A percentile compares a stretch with the other conserved stretches of the same genome.
Evolutionary conservation across 2,113 vertebrate species (phyloP).

Genomic region (Trachemys scripta): DNA sequence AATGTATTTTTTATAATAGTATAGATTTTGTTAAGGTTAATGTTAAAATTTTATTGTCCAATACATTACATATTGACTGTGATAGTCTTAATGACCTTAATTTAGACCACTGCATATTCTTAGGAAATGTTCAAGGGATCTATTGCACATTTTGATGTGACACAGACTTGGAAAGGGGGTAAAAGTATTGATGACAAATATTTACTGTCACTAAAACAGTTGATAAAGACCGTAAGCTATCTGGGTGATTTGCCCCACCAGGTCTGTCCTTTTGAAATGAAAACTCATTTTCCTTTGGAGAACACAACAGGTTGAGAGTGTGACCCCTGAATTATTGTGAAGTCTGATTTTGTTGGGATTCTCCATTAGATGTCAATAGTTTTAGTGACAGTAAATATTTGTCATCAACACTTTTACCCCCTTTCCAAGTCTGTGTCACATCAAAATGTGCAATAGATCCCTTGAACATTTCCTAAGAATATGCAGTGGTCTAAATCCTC

Average conservation of each 20-base stretch:
- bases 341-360: background rate
- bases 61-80: background rate
- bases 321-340: background rate
- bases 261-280: background rate
- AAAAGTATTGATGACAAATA: too few species aligned
- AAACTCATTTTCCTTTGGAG: background rate
- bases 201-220: too few species aligned
- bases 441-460: background rate
- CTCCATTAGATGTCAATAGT: background rate
- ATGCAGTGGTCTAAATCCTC: background rate
- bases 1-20: constrained; percentile 7
- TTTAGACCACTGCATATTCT: too few species aligned
- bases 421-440: background rate
- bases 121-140: too few species aligned
- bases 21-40: background rate
- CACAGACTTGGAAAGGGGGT: too few species aligned
- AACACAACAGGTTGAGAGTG: background rate
- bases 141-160: too few species aligned
- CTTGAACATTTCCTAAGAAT: background rate
- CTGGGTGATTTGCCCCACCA: too few species aligned
- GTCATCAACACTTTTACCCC: background rate
- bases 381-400: background rate
- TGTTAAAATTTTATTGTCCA: background rate
- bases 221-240: background rate
- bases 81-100: background rate